A percentile compares a stretch with the other conserved stretches of the same genome.
Conservation (phyloP, 2,797 vertebrate species). For the Pitangus sulphuratus region DNA sequence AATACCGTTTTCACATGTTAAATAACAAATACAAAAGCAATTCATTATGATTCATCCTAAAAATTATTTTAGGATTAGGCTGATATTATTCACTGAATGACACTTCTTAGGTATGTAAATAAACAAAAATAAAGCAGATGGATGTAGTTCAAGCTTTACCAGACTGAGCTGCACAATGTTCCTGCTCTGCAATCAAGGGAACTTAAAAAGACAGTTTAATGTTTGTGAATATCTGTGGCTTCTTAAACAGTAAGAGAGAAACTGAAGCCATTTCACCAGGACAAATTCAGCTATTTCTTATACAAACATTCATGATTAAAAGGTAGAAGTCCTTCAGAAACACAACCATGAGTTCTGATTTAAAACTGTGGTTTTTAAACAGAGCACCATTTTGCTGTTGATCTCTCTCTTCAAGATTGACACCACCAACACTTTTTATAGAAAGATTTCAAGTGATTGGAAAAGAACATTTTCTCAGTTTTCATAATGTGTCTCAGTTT, state of each 20-base stretch:
- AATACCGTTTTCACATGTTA: not conserved
- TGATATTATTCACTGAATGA: not conserved
- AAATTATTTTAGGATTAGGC: not conserved
- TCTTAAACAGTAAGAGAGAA: not conserved
- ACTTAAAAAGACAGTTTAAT: not conserved
- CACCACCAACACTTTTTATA: not conserved
- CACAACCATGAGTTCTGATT: not conserved
- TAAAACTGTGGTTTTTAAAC: not conserved
- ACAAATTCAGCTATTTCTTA: not conserved
- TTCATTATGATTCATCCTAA: slow-evolving; percentile 7
- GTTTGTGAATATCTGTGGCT: not conserved
- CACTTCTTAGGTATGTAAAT: not conserved
- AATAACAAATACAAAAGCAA: not conserved
- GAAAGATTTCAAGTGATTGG: not conserved
- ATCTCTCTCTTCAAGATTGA: not conserved
- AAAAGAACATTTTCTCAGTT: not conserved
- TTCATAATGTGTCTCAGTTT: not conserved
- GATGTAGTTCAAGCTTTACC: not conserved
- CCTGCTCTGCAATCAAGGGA: not conserved
- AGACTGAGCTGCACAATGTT: not conserved
- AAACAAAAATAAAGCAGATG: not conserved
- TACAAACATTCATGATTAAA: not conserved
- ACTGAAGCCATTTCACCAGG: not conserved
- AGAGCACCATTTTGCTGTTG: not conserved
- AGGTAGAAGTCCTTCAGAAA: not conserved